phyloP scores from a whole-genome alignment of 2,888 invertebrate genomes.

The Brachypalpus laphriformis region DNA sequence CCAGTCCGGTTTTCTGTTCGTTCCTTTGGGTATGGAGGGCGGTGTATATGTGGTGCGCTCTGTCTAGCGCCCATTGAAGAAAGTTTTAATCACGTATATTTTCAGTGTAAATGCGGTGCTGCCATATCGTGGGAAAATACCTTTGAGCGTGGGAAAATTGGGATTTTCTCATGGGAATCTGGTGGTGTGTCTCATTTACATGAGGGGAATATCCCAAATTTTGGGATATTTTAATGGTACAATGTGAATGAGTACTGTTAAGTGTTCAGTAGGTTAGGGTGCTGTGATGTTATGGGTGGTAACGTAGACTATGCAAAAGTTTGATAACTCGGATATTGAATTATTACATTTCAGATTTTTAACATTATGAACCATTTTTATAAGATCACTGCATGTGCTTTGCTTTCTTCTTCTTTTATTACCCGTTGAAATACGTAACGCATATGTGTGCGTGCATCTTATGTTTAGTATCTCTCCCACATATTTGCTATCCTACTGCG shows the following conservation, averaged over 20 bases:
- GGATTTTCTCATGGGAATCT: conserved; percentile 76
- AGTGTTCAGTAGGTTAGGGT: conserved; percentile 12
- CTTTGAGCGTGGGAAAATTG: conserved; percentile 80
- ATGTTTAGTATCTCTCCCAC: too few relatives aligned
- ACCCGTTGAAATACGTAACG: too few relatives aligned
- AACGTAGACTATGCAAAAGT: too few relatives aligned
- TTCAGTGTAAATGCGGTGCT: conserved; percentile 77
- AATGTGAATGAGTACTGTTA: neutral
- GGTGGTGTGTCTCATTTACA: conserved; percentile 63
- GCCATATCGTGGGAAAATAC: conserved; percentile 79
- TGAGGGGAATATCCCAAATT: conserved; percentile 30
- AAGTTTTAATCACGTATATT: conserved; percentile 74
- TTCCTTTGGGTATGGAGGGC: conserved; percentile 36
- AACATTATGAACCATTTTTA: too few relatives aligned
- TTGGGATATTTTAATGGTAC: conserved; percentile 23
- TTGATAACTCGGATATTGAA: too few relatives aligned
- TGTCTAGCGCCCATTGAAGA: conserved; percentile 75
- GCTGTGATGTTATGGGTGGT: neutral
- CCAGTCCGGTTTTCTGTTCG: conserved; percentile 38
- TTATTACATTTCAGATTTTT: too few relatives aligned
- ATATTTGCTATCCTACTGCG: too few relatives aligned
- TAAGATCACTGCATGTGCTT: too few relatives aligned
- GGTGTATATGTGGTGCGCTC: conserved; percentile 24
- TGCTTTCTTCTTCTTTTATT: too few relatives aligned
- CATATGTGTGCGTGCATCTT: too few relatives aligned